A percentile compares a stretch with the other conserved stretches of the same genome.
phyloP scores from a whole-genome alignment of 2,797 vertebrate species.

The Staurois parvus region DNA sequence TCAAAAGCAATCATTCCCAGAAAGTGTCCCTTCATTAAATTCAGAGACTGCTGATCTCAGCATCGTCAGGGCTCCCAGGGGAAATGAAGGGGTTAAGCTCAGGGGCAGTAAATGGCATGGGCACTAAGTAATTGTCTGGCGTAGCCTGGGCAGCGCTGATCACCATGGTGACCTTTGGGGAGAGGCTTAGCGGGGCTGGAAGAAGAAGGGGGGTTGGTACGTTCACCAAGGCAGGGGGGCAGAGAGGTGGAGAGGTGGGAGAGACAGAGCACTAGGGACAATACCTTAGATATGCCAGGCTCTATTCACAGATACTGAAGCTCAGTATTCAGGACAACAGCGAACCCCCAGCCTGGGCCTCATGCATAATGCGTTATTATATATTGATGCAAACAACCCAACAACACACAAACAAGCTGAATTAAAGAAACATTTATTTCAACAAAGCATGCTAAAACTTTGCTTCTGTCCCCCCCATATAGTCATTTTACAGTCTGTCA shows the following conservation, averaged over 20 bases:
- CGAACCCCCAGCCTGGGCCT: neutral
- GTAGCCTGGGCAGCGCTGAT: constrained; percentile 20
- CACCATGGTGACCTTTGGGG: constrained; percentile 30
- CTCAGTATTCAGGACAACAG: neutral
- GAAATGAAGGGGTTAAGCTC: neutral
- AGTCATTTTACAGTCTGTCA: no score
- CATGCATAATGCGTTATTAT: constrained; percentile 6
- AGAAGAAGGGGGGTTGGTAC: neutral
- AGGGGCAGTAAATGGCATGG: neutral
- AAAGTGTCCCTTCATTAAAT: no score
- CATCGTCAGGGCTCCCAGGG: neutral
- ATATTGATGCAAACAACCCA: neutral
- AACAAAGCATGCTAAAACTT: no score
- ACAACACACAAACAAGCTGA: neutral
- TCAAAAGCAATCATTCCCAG: no score
- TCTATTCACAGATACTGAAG: neutral
- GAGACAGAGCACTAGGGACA: neutral
- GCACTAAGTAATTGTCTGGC: neutral
- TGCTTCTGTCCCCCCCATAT: no score
- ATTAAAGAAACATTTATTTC: no score
- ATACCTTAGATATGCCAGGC: constrained; percentile 17
- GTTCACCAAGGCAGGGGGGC: constrained; percentile 33
- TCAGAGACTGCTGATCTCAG: no score
- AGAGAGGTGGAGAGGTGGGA: constrained; percentile 2
- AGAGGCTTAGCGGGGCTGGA: constrained; percentile 18